Evolutionary conservation across 2,797 vertebrate genomes (phyloP).

Genomic region (Galago senegalensis): DNA sequence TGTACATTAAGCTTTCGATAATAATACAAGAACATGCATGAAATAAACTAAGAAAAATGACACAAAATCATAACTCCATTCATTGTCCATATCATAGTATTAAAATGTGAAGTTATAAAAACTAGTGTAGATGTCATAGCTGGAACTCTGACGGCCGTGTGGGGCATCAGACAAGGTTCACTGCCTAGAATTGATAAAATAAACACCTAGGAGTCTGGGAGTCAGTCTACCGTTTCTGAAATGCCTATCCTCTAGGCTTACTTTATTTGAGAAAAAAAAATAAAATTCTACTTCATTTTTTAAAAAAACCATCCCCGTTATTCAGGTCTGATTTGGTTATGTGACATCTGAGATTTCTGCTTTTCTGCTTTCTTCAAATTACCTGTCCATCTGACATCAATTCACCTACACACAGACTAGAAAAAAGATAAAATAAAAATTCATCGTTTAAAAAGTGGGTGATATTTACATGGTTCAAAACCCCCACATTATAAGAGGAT

Average conservation of each 20-base stretch:
- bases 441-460: neutral
- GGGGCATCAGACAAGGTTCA: neutral
- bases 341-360: neutral
- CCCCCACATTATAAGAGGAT: neutral
- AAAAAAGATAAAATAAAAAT: neutral
- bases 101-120: neutral
- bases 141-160: neutral
- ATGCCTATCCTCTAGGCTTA: neutral
- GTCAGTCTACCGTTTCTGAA: neutral
- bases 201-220: neutral
- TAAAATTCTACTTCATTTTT: neutral
- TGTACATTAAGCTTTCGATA: neutral
- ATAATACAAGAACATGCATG: neutral
- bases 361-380: neutral
- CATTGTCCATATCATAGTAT: neutral
- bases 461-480: neutral
- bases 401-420: neutral
- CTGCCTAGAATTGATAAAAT: neutral
- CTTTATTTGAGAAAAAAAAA: neutral
- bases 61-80: neutral
- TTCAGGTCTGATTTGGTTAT: neutral
- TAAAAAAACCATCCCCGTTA: neutral
- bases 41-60: conserved; percentile 44
- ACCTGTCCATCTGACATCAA: neutral
- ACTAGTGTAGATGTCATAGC: neutral